phyloP scores from a whole-genome alignment of 2,888 invertebrate genomes.

The Imbricaverruca yamaguchii region DNA sequence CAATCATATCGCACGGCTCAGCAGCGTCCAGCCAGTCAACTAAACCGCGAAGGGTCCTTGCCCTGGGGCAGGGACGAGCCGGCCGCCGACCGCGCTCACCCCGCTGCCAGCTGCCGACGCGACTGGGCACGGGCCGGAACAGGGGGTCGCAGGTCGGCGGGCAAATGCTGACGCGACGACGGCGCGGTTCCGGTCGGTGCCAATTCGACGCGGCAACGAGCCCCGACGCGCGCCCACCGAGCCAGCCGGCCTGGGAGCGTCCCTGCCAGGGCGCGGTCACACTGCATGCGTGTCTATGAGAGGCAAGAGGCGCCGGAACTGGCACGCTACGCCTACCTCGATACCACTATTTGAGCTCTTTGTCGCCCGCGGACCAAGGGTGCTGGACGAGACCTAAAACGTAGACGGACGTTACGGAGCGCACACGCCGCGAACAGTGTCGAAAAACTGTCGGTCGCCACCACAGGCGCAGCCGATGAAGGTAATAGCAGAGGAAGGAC shows the following conservation, averaged over 20 bases:
- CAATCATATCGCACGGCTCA: background rate
- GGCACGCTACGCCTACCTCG: background rate
- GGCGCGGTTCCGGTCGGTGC: background rate
- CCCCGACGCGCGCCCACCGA: too few relatives aligned
- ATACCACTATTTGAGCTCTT: background rate
- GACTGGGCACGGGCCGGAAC: too few relatives aligned
- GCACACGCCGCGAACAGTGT: background rate
- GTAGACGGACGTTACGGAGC: background rate
- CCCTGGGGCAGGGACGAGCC: background rate
- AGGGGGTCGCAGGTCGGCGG: too few relatives aligned
- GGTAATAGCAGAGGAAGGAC: too few relatives aligned
- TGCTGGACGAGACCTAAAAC: constrained; percentile 17
- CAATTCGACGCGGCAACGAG: too few relatives aligned
- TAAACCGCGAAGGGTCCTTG: background rate
- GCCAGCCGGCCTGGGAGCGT: background rate
- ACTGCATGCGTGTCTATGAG: background rate
- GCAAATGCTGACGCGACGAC: too few relatives aligned
- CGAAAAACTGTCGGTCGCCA: too few relatives aligned
- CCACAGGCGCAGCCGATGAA: too few relatives aligned
- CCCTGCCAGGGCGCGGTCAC: background rate
- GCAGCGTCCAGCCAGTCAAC: background rate
- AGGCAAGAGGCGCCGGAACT: too few relatives aligned
- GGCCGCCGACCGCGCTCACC: background rate
- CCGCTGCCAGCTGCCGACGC: too few relatives aligned
- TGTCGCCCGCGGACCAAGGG: background rate